phyloP scores from a whole-genome alignment of 2,888 invertebrate species.

The Archips crataeganus region DNA sequence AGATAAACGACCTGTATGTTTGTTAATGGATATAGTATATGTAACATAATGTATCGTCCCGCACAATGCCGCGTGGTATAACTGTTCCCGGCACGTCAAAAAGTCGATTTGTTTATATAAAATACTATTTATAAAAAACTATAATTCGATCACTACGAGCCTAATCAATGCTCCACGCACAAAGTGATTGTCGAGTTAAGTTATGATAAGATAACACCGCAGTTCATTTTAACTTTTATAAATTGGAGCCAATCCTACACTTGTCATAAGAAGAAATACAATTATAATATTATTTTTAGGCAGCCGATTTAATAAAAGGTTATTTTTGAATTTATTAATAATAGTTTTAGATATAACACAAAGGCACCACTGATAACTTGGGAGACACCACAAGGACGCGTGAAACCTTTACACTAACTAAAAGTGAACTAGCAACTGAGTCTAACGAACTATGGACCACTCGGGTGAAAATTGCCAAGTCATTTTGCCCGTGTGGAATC shows the following conservation, averaged over 20 bases:
- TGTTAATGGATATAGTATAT: background rate
- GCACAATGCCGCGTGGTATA: background rate
- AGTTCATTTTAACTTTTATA: background rate
- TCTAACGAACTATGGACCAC: slow-evolving; percentile 12
- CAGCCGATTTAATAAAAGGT: background rate
- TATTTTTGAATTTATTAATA: background rate
- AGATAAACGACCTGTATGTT: background rate
- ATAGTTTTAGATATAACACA: slow-evolving; percentile 6
- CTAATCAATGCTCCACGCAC: slow-evolving; percentile 2
- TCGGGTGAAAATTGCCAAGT: slow-evolving; percentile 16
- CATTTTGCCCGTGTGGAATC: slow-evolving; percentile 14
- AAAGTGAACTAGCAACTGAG: slow-evolving; percentile 15
- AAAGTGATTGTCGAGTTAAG: slow-evolving; percentile 8
- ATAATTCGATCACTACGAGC: slow-evolving; percentile 5
- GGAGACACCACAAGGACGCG: slow-evolving; percentile 4
- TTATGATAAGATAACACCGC: slow-evolving; percentile 13
- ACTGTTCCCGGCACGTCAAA: background rate
- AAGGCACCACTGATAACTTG: slow-evolving; percentile 4
- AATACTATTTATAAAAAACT: slow-evolving; percentile 1
- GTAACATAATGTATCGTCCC: background rate
- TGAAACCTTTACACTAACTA: slow-evolving; percentile 11
- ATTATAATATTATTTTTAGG: background rate
- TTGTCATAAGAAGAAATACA: background rate
- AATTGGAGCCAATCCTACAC: slow-evolving; percentile 1
- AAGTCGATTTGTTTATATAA: background rate